Evolutionary conservation across 64 coral and sea anemone genomes (phyloP).

Genomic region (Montipora efflorescens): DNA sequence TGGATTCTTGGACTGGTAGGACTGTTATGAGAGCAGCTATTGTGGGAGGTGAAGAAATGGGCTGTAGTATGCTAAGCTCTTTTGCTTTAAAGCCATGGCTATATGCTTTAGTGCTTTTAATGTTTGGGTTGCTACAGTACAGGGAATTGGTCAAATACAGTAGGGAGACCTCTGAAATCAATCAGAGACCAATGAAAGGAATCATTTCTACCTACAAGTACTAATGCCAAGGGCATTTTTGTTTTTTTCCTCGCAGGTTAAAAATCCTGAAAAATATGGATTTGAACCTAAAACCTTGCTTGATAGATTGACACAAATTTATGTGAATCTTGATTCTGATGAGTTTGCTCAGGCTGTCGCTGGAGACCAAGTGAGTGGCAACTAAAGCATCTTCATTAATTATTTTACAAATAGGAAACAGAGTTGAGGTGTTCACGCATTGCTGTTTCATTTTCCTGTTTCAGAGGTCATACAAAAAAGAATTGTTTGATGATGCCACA

Average conservation of each 20-base stretch:
- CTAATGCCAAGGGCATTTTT: too few relatives aligned
- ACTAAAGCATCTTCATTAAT: background rate
- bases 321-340: constrained; percentile 88
- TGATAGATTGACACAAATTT: constrained; percentile 89
- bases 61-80: background rate
- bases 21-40: too few relatives aligned
- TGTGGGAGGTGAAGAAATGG: background rate
- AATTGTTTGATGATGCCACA: constrained; percentile 91
- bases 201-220: too few relatives aligned
- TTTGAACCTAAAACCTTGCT: constrained; percentile 94
- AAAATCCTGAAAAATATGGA: constrained; percentile 97
- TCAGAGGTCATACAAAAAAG: constrained; percentile 94
- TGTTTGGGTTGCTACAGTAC: too few relatives aligned
- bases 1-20: too few relatives aligned
- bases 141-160: too few relatives aligned
- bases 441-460: constrained; percentile 23
- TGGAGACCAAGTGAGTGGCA: constrained; percentile 79
- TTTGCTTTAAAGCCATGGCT: background rate
- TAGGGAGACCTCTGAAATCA: too few relatives aligned
- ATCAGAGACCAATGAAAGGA: too few relatives aligned
- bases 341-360: constrained; percentile 93
- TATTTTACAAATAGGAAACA: background rate
- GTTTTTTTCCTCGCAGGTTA: constrained; percentile 70
- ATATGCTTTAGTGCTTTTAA: background rate
- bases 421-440: background rate